phyloP scores from a whole-genome alignment of 2,113 vertebrate species.

The Hemiprocne comata region DNA sequence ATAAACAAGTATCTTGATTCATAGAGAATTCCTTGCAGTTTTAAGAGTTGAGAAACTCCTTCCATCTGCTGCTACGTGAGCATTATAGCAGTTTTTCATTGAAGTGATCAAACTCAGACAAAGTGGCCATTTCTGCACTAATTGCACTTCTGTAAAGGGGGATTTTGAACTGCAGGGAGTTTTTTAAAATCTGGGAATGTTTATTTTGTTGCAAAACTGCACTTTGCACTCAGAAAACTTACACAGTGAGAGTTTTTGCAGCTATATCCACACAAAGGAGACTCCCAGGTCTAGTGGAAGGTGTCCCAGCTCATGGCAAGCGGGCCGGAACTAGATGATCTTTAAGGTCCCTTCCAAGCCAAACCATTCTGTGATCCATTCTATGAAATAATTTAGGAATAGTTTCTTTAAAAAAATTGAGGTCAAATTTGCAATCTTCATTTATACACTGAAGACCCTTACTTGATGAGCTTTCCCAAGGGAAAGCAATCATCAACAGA shows the following conservation, averaged over 20 bases:
- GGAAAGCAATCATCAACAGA: background rate
- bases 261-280: background rate
- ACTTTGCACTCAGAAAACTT: background rate
- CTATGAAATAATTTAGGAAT: background rate
- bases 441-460: background rate
- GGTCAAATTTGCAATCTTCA: background rate
- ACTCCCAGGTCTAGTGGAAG: background rate
- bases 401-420: background rate
- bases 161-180: background rate
- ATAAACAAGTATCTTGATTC: background rate
- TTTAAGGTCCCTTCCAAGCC: no score
- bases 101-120: background rate
- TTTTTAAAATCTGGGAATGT: background rate
- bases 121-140: background rate
- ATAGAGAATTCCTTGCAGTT: background rate
- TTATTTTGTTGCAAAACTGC: background rate
- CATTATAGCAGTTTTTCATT: background rate
- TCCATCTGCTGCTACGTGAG: fast-evolving
- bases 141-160: background rate
- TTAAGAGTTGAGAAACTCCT: background rate
- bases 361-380: no score
- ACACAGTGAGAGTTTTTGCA: background rate
- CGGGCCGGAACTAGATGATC: no score
- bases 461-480: background rate
- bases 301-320: no score